Evolutionary conservation across 2,797 vertebrate genomes (phyloP).

Genomic region (Vipera ursinii): DNA sequence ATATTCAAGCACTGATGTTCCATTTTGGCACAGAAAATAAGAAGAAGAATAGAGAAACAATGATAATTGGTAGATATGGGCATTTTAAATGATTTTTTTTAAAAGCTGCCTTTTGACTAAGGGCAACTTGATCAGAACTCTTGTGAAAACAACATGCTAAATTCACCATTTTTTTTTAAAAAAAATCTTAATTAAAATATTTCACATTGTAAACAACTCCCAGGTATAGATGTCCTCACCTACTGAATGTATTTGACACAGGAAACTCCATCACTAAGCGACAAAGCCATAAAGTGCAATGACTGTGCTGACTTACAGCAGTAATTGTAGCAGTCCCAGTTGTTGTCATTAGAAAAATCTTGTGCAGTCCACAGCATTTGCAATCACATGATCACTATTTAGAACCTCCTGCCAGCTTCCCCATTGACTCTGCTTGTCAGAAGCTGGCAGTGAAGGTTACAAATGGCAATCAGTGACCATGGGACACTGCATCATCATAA

Average conservation of each 20-base stretch:
- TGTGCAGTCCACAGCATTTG: not conserved
- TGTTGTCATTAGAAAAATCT: not conserved
- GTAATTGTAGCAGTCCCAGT: not conserved
- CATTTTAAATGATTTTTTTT: not conserved
- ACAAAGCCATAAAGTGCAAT: not conserved
- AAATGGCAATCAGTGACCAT: not conserved
- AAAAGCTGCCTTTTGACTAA: not conserved
- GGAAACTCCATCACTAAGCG: not conserved
- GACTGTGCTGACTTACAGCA: not conserved
- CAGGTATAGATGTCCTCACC: not conserved
- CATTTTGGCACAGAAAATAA: not conserved
- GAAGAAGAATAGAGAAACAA: not conserved
- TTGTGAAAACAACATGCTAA: not conserved
- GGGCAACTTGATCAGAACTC: not conserved
- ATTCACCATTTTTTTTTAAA: not conserved
- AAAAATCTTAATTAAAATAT: not conserved
- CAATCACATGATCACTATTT: not conserved
- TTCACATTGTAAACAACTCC: not conserved
- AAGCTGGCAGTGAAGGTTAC: not conserved
- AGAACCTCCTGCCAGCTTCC: not conserved
- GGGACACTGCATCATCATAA: not conserved
- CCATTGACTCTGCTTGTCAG: not conserved
- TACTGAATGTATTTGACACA: not conserved
- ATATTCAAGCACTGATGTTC: not conserved
- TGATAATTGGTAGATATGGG: not conserved